A percentile compares a stretch with the other conserved stretches of the same genome.
Evolutionary conservation across 2,113 vertebrate genomes (phyloP).

Genomic region (Cricetomys ansorgei): DNA sequence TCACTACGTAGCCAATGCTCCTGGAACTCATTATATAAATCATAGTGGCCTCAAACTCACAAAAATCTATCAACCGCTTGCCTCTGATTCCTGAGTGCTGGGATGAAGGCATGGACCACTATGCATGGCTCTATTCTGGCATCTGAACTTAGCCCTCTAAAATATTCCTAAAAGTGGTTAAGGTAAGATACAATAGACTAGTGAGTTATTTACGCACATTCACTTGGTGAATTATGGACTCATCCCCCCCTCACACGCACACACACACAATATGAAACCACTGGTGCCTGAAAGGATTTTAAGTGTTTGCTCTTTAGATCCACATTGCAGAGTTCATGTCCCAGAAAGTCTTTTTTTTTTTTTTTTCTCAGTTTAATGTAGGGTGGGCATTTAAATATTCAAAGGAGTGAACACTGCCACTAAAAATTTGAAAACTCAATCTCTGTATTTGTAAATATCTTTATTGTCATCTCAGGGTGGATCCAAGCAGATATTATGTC

Average conservation of each 20-base stretch:
- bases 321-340: background rate
- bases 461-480: background rate
- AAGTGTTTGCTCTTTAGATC: background rate
- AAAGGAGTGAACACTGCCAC: background rate
- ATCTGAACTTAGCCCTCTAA: conserved; percentile 78
- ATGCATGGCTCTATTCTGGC: conserved; percentile 5
- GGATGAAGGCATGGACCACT: background rate
- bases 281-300: background rate
- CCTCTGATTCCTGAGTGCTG: background rate
- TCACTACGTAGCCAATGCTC: background rate
- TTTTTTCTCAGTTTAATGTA: background rate
- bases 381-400: background rate
- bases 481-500: background rate
- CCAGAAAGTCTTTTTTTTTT: background rate
- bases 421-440: background rate
- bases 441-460: background rate
- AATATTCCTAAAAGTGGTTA: conserved; percentile 75
- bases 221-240: conserved; percentile 75
- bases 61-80: background rate
- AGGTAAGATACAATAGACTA: conserved; percentile 80
- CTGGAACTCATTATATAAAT: background rate
- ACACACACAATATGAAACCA: conserved; percentile 68
- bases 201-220: conserved; percentile 72
- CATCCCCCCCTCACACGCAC: too few relatives aligned
- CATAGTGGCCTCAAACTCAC: background rate